A percentile compares a stretch with the other conserved stretches of the same genome.
Evolutionary conservation across 2,113 vertebrate species (phyloP).

Genomic region (Nesoenas mayeri): DNA sequence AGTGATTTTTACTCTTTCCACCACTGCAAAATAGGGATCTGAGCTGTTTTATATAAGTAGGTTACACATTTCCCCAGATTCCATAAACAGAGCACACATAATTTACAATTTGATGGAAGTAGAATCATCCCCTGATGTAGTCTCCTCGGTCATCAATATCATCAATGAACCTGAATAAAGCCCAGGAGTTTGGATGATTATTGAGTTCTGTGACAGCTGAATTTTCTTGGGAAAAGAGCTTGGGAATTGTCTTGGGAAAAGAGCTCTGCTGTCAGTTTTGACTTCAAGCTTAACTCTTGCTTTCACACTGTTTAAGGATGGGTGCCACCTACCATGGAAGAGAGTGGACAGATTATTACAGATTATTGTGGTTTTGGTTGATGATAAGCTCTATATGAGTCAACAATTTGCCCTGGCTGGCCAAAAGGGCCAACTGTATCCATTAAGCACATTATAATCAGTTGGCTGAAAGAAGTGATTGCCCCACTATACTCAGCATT

Average conservation of each 20-base stretch:
- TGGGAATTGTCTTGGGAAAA: not conserved
- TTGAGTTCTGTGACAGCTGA: not conserved
- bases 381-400: not conserved
- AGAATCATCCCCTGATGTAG: not conserved
- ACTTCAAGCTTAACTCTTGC: not conserved
- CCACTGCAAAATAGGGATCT: not conserved
- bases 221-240: not conserved
- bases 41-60: not conserved
- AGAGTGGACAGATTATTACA: not conserved
- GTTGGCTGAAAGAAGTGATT: rapidly evolving
- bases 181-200: not conserved
- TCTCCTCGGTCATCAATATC: not conserved
- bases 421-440: not conserved
- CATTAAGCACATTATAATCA: not conserved
- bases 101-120: not conserved
- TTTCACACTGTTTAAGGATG: not conserved
- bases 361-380: not conserved
- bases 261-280: not conserved
- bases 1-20: not conserved
- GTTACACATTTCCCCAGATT: not conserved
- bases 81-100: not conserved
- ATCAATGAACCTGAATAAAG: not conserved
- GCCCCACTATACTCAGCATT: not conserved
- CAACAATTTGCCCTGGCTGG: not conserved
- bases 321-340: not conserved